A percentile compares a stretch with the other conserved stretches of the same genome.
phyloP scores from a whole-genome alignment of 35 echinoderm and acorn worm species.

The Ptychodera flava region DNA sequence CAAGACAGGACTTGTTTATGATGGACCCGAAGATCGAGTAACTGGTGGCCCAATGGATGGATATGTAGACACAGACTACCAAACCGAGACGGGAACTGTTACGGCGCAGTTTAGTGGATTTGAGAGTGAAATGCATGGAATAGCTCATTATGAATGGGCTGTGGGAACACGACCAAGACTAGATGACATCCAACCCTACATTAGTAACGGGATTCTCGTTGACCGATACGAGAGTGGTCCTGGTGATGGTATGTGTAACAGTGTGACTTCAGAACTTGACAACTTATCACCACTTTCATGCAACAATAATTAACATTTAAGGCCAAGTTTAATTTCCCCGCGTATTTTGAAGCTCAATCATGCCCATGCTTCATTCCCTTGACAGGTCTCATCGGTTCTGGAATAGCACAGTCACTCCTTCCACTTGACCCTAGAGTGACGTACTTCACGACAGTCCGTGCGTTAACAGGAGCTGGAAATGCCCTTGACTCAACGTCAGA shows the following conservation, averaged over 20 bases:
- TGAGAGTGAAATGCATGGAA: conserved; percentile 42
- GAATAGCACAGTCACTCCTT: conserved; percentile 29
- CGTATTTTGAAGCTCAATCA: no score
- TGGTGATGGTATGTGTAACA: no score
- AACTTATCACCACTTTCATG: no score
- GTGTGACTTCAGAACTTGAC: no score
- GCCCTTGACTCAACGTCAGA: conserved; percentile 34
- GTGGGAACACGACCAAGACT: conserved; percentile 28
- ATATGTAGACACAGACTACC: conserved; percentile 21
- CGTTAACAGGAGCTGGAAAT: conserved; percentile 31
- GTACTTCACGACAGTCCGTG: conserved; percentile 30
- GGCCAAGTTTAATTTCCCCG: no score
- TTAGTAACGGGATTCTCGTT: conserved; percentile 8
- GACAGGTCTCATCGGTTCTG: conserved; percentile 21
- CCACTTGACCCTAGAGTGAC: conserved; percentile 26
- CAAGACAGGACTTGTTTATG: conserved; percentile 16
- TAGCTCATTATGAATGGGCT: conserved; percentile 40
- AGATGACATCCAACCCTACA: conserved; percentile 37
- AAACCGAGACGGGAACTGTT: conserved; percentile 8
- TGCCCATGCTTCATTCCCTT: no score
- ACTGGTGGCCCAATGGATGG: background rate
- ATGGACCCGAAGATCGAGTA: conserved; percentile 9
- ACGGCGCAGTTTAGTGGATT: conserved; percentile 29
- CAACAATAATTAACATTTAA: no score
- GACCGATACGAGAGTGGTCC: background rate